Percentiles rank a stretch among this genome's conserved stretches.
phyloP scores from a whole-genome alignment of 1,140 invertebrate genomes.

The Drosophila sp. region DNA sequence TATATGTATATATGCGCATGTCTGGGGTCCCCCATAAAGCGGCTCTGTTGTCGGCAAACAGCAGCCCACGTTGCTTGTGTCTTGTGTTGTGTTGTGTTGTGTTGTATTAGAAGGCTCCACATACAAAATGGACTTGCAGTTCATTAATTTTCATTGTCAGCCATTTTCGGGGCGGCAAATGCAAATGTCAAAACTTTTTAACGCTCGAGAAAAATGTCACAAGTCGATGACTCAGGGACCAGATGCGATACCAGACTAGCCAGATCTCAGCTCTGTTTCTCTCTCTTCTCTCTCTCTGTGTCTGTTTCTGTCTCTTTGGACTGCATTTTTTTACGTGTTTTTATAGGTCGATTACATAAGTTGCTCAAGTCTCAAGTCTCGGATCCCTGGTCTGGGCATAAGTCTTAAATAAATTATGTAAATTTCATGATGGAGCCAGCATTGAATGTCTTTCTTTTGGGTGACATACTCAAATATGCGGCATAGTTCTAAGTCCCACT shows the following conservation, averaged over 20 bases:
- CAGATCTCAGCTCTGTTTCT: slow-evolving; percentile 14
- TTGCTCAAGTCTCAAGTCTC: slow-evolving; percentile 27
- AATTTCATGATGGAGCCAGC: slow-evolving; percentile 28
- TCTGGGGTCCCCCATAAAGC: slow-evolving; percentile 13
- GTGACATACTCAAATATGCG: slow-evolving; percentile 14
- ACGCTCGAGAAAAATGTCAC: slow-evolving; percentile 52
- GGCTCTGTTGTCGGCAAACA: slow-evolving; percentile 19
- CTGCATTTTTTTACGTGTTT: slow-evolving; percentile 41
- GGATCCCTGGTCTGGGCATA: slow-evolving; percentile 23
- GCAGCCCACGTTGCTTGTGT: slow-evolving; percentile 31
- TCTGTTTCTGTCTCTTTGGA: slow-evolving; percentile 11
- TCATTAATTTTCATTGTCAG: slow-evolving; percentile 66
- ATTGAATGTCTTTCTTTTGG: slow-evolving; percentile 35
- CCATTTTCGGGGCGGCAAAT: slow-evolving; percentile 52
- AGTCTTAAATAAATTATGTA: slow-evolving; percentile 58
- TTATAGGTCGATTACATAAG: slow-evolving; percentile 55
- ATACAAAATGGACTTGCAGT: slow-evolving; percentile 52
- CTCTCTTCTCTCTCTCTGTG: slow-evolving; percentile 7
- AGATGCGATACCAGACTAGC: slow-evolving; percentile 42
- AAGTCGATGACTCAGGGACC: slow-evolving; percentile 53
- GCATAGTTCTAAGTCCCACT: slow-evolving; percentile 46
- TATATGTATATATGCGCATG: not conserved
- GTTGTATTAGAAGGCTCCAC: slow-evolving; percentile 25
- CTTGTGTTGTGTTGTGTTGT: not conserved
- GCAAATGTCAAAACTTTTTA: slow-evolving; percentile 63